Evolutionary conservation across 2,888 invertebrate genomes (phyloP).

Genomic region (Sinelater perroti): DNA sequence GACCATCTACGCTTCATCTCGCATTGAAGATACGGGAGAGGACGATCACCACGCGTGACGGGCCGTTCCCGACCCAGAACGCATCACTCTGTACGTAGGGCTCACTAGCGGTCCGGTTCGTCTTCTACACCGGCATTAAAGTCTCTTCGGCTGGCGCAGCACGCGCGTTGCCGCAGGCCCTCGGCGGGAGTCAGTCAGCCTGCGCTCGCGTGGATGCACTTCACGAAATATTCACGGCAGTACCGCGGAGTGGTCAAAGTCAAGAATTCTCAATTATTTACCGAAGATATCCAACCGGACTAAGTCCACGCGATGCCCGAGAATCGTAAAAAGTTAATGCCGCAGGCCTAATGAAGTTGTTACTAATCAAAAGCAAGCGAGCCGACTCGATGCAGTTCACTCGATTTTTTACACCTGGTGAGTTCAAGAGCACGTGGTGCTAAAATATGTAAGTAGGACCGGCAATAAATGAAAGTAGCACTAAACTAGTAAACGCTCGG

Average conservation of each 20-base stretch:
- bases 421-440: slow-evolving; percentile 43
- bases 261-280: slow-evolving; percentile 18
- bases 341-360: no score
- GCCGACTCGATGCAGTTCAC: neutral
- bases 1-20: slow-evolving; percentile 81
- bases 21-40: slow-evolving; percentile 24
- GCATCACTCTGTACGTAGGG: slow-evolving; percentile 20
- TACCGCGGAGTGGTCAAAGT: slow-evolving; percentile 16
- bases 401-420: neutral
- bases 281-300: slow-evolving; percentile 12
- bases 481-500: slow-evolving; percentile 39
- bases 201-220: neutral
- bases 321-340: no score
- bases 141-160: slow-evolving; percentile 9
- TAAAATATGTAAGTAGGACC: slow-evolving; percentile 55
- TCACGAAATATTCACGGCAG: slow-evolving; percentile 18
- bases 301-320: slow-evolving; percentile 2
- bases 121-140: slow-evolving; percentile 24
- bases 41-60: slow-evolving; percentile 19
- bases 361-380: no score
- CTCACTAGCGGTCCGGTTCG: slow-evolving; percentile 31
- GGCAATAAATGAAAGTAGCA: slow-evolving; percentile 51
- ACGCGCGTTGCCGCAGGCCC: neutral
- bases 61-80: slow-evolving; percentile 14
- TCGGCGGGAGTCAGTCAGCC: slow-evolving; percentile 1